phyloP scores from a whole-genome alignment of 2,113 vertebrate genomes.

The Aldabrachelys gigantea region DNA sequence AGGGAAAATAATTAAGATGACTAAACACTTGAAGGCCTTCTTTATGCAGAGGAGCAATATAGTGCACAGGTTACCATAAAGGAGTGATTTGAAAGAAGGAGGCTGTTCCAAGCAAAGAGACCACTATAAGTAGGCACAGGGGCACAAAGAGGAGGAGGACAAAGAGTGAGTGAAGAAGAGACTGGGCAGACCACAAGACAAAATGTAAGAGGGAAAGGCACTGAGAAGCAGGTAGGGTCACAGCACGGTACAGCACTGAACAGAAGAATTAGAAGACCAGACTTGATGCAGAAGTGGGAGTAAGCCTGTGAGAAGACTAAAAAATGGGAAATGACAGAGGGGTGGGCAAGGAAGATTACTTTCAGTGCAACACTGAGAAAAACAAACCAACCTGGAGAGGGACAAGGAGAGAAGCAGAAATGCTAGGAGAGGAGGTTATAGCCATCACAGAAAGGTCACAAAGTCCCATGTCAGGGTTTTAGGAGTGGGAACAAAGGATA shows the following conservation, averaged over 20 bases:
- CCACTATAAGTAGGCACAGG: neutral
- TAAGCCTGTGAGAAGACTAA: neutral
- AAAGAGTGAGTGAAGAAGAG: neutral
- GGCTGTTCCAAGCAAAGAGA: neutral
- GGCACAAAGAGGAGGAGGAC: neutral
- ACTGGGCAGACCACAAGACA: neutral
- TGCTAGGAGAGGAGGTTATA: neutral
- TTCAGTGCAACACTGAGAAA: too few species aligned
- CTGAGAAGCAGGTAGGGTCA: neutral
- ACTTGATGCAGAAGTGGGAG: neutral
- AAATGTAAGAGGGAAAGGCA: neutral
- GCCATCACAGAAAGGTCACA: too few species aligned
- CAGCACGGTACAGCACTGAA: neutral
- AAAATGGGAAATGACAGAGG: too few species aligned
- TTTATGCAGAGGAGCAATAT: neutral
- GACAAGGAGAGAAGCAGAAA: neutral
- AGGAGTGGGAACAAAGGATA: too few species aligned
- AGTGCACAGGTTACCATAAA: neutral
- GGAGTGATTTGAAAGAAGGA: neutral
- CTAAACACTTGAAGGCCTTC: neutral
- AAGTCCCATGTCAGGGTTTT: too few species aligned
- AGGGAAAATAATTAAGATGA: neutral
- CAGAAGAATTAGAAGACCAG: neutral
- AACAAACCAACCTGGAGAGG: neutral
- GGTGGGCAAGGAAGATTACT: neutral